phyloP scores from a whole-genome alignment of 2,888 invertebrate genomes.

The Calliopum simillimum region DNA sequence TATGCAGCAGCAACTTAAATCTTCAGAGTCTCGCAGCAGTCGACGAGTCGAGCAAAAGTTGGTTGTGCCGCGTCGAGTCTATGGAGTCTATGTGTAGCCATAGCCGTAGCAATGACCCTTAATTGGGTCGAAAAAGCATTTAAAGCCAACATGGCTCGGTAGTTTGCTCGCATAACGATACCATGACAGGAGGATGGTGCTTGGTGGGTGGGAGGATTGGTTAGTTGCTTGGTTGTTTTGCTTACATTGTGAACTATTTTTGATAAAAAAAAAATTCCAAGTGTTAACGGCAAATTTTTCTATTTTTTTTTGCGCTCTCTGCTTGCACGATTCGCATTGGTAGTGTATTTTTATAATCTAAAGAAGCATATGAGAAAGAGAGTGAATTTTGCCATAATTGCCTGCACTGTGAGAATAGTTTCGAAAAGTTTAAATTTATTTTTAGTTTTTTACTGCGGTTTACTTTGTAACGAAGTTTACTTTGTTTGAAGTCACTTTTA shows the following conservation, averaged over 20 bases:
- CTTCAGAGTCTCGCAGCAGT: not conserved
- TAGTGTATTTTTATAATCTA: too few relatives aligned
- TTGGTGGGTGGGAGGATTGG: not conserved
- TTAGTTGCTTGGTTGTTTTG: not conserved
- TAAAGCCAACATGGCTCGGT: conserved; percentile 29
- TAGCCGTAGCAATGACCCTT: conserved; percentile 57
- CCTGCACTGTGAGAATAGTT: too few relatives aligned
- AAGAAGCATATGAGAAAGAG: too few relatives aligned
- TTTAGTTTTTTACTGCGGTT: too few relatives aligned
- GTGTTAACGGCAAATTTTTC: not conserved
- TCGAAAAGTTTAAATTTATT: too few relatives aligned
- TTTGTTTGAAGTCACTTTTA: too few relatives aligned
- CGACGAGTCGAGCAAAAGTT: not conserved
- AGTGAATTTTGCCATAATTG: too few relatives aligned
- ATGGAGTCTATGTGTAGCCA: conserved; percentile 9
- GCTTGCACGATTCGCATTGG: not conserved
- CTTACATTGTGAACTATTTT: not conserved
- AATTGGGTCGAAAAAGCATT: conserved; percentile 56
- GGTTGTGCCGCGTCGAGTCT: not conserved
- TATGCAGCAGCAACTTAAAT: not conserved
- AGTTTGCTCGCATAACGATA: not conserved
- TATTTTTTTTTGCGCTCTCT: not conserved
- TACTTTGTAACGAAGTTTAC: too few relatives aligned
- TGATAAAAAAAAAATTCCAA: not conserved
- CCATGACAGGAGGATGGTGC: not conserved